phyloP scores from a whole-genome alignment of 2,888 invertebrate species.

The Meganola albula region DNA sequence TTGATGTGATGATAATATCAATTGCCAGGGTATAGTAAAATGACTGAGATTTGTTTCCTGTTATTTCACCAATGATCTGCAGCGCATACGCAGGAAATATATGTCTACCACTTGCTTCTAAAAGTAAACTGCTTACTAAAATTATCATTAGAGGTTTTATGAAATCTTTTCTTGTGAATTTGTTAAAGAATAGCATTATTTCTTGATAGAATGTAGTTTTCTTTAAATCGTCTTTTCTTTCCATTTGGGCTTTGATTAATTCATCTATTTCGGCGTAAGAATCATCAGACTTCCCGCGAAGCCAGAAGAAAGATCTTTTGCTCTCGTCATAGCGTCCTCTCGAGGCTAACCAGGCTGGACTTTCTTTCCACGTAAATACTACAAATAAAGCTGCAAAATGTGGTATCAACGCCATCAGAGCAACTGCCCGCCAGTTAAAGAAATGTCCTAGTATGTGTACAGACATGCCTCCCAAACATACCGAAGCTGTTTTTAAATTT shows the following conservation, averaged over 20 bases:
- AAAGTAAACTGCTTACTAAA: constrained; percentile 31
- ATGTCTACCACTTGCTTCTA: constrained; percentile 49
- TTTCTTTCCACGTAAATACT: constrained; percentile 74
- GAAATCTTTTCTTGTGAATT: constrained; percentile 46
- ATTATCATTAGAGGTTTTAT: constrained; percentile 42
- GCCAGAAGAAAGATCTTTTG: constrained; percentile 64
- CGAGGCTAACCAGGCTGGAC: constrained; percentile 78
- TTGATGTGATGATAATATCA: constrained; percentile 43
- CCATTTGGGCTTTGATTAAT: constrained; percentile 39
- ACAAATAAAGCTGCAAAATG: constrained; percentile 33
- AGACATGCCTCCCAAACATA: constrained; percentile 40
- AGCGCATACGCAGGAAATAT: constrained; percentile 49
- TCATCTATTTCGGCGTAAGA: constrained; percentile 36
- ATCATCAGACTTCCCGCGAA: constrained; percentile 53
- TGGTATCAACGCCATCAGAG: constrained; percentile 35
- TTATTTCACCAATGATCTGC: constrained; percentile 46
- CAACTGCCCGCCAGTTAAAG: constrained; percentile 40
- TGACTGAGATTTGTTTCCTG: constrained; percentile 34
- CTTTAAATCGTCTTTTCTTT: constrained; percentile 12
- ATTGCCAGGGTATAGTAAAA: constrained; percentile 45
- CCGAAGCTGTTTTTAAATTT: constrained; percentile 44
- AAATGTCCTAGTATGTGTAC: constrained; percentile 38
- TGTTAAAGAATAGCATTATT: constrained; percentile 28
- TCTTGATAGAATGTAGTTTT: constrained; percentile 13
- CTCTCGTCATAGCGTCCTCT: constrained; percentile 60